phyloP scores from a whole-genome alignment of 2,888 invertebrate species.

The Neoaliturus tenellus region DNA sequence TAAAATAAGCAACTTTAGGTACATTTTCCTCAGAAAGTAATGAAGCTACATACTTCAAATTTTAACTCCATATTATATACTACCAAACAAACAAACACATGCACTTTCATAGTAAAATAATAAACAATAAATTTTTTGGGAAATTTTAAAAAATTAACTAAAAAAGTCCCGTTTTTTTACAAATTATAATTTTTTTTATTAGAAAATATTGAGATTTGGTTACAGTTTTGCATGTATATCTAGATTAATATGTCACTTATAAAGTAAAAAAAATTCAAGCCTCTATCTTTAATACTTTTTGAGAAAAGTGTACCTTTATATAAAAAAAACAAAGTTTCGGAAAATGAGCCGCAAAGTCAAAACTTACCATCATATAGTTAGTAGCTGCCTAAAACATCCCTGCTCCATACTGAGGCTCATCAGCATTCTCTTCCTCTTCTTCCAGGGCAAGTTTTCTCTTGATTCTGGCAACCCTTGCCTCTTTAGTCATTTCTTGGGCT shows the following conservation, averaged over 20 bases:
- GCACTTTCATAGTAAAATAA: slow-evolving; percentile 13
- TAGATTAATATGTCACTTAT: not conserved
- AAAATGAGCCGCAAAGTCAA: not conserved
- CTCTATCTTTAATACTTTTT: not conserved
- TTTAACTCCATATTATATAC: not conserved
- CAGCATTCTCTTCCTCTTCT: slow-evolving; percentile 20
- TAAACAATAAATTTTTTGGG: not conserved
- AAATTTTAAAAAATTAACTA: not conserved
- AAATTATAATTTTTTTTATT: not conserved
- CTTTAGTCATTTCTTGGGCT: slow-evolving; percentile 18
- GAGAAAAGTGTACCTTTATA: not conserved
- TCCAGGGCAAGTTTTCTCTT: not conserved
- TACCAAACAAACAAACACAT: not conserved
- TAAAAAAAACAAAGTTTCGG: not conserved
- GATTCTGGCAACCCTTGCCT: not conserved
- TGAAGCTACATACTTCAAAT: not conserved
- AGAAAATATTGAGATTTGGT: not conserved
- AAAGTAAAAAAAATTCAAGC: not conserved
- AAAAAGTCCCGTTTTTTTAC: not conserved
- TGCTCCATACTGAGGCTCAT: not conserved
- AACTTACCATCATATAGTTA: not conserved
- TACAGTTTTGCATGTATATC: not conserved
- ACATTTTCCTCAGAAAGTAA: no score
- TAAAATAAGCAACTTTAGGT: no score
- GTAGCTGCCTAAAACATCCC: not conserved